These are phyloP conservation scores for Girardia tigrina DNA, from an alignment of 2,888 invertebrate genomes.

Conservation along the genomic window DNA sequence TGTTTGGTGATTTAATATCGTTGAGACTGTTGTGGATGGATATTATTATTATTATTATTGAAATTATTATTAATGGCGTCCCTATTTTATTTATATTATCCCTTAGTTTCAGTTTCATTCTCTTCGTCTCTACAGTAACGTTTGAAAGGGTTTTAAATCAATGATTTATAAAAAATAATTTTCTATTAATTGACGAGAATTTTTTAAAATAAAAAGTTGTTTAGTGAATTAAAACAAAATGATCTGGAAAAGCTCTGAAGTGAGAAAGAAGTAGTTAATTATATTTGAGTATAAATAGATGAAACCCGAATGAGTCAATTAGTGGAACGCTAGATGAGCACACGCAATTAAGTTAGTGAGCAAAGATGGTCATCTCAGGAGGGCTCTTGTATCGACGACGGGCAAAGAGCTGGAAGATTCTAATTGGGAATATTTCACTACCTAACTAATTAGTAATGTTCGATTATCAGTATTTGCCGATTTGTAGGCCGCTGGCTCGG, in stretches of 20 bases:
- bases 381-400: conserved; percentile 9
- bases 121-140: too few species aligned
- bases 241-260: conserved; percentile 23
- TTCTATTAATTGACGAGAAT: too few species aligned
- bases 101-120: too few species aligned
- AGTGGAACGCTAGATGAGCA: conserved; percentile 8
- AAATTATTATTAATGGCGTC: conserved; percentile 20
- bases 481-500: conserved; percentile 23
- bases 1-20: conserved; percentile 14
- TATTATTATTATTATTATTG: too few species aligned
- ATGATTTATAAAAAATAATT: too few species aligned
- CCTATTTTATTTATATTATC: too few species aligned
- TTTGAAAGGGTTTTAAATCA: too few species aligned
- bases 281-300: conserved; percentile 16
- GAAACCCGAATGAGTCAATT: conserved; percentile 23
- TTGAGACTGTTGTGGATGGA: too few species aligned
- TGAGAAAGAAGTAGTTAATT: conserved; percentile 23
- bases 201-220: conserved; percentile 8
- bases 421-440: conserved; percentile 23
- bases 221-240: conserved; percentile 23
- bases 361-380: conserved; percentile 23
- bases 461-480: not conserved
- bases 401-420: conserved; percentile 15
- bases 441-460: conserved; percentile 18
- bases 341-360: conserved; percentile 23